Conservation (phyloP, 1,140 invertebrate genomes). For the Melipona quadrifasciata region DNA sequence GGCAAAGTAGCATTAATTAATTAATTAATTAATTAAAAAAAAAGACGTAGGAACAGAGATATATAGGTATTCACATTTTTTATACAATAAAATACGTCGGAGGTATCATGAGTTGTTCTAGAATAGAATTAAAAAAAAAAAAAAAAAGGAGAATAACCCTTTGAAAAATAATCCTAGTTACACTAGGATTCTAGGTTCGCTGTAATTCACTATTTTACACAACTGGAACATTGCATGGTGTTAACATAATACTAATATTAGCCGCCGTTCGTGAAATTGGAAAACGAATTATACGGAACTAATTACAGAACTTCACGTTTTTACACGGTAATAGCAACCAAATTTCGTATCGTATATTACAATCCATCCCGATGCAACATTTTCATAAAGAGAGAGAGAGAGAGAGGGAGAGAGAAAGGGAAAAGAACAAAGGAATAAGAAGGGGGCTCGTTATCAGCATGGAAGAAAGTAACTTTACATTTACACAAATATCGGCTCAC, state of each 20-base stretch:
- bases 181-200: background rate
- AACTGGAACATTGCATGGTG: constrained; percentile 10
- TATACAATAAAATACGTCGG: constrained; percentile 39
- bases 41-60: constrained; percentile 37
- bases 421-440: background rate
- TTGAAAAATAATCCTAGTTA: background rate
- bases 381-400: background rate
- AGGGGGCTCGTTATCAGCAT: background rate
- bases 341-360: background rate
- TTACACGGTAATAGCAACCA: constrained; percentile 11
- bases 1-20: constrained; percentile 33
- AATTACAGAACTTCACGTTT: constrained; percentile 35
- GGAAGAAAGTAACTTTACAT: background rate
- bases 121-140: constrained; percentile 9
- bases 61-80: constrained; percentile 48
- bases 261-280: background rate
- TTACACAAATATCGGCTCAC: background rate
- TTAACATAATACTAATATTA: constrained; percentile 4
- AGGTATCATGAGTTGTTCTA: constrained; percentile 38
- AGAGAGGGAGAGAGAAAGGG: background rate
- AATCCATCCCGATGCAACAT: constrained; percentile 19
- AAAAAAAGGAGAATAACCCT: background rate
- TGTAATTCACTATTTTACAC: constrained; percentile 24
- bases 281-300: background rate
- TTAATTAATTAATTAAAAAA: constrained; percentile 20